These are phyloP conservation scores for Capra hircus DNA, from an alignment of 2,113 vertebrate species.

Conservation along the genomic window DNA sequence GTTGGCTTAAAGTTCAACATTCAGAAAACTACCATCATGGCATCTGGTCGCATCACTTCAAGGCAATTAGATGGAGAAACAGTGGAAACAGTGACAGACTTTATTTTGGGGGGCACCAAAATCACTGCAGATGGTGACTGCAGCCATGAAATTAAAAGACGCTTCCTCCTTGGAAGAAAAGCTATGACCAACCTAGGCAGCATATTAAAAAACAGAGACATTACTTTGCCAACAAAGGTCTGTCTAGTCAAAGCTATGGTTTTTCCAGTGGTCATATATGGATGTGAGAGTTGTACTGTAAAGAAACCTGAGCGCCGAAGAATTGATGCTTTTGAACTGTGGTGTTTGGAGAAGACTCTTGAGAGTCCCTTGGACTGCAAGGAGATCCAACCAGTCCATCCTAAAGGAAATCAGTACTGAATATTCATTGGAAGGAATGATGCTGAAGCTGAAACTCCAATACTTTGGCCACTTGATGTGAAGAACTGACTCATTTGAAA, in stretches of 20 bases:
- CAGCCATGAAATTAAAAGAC: neutral
- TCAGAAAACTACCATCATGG: neutral
- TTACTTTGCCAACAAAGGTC: neutral
- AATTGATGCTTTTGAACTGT: neutral
- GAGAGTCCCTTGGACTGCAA: neutral
- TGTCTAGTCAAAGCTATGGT: neutral
- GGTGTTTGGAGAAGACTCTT: neutral
- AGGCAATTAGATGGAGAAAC: neutral
- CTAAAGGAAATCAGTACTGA: neutral
- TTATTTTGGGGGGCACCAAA: neutral
- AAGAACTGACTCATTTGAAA: neutral
- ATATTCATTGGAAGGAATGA: neutral
- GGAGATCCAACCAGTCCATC: neutral
- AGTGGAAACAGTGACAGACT: neutral
- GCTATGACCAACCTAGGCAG: neutral
- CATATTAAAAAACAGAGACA: neutral
- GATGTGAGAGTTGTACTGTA: neutral
- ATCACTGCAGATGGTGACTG: neutral
- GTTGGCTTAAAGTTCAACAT: neutral
- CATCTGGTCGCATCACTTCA: neutral
- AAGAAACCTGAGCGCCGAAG: rapidly evolving
- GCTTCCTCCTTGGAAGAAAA: neutral
- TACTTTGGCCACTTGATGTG: neutral
- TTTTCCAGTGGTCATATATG: neutral
- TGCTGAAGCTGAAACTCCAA: neutral